Percentiles rank a stretch among this genome's conserved stretches.
Evolutionary conservation across 1,140 invertebrate species (phyloP).

Genomic region (Microplitis mediator): DNA sequence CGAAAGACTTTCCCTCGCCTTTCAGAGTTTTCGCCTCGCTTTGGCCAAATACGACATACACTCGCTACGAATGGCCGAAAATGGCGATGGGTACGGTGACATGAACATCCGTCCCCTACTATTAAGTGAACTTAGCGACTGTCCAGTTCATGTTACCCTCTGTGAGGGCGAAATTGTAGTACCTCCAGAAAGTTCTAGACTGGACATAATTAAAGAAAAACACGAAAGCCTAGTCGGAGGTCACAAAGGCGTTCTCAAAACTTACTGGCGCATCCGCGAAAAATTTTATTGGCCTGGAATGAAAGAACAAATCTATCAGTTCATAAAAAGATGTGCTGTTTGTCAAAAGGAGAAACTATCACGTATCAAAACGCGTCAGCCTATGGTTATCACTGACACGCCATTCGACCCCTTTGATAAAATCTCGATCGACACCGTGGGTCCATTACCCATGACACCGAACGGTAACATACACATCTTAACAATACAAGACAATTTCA

Average conservation of each 20-base stretch:
- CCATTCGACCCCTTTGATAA: constrained; percentile 28
- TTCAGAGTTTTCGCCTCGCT: background rate
- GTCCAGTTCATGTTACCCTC: background rate
- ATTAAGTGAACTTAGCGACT: background rate
- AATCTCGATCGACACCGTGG: constrained; percentile 16
- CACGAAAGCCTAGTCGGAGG: constrained; percentile 11
- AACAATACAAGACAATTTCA: constrained; percentile 42
- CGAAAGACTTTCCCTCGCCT: background rate
- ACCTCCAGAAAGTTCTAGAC: background rate
- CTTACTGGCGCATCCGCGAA: background rate
- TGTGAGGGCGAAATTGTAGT: constrained; percentile 3
- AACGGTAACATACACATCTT: constrained; percentile 21
- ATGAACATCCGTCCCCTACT: background rate
- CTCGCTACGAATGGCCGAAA: background rate
- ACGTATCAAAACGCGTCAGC: background rate
- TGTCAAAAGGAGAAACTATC: background rate
- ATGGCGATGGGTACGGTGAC: background rate
- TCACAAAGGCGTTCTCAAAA: constrained; percentile 23
- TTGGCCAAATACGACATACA: background rate
- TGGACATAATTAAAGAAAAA: constrained; percentile 21
- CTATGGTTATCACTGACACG: constrained; percentile 12
- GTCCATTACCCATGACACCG: constrained; percentile 1
- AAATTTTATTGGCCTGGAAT: constrained; percentile 5
- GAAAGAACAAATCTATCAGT: background rate
- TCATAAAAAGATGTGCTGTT: background rate